Evolutionary conservation across 1,140 invertebrate species (phyloP), one percentile per base, ranked within the genome.

Genomic region (Pogonus chalceus): DNA sequence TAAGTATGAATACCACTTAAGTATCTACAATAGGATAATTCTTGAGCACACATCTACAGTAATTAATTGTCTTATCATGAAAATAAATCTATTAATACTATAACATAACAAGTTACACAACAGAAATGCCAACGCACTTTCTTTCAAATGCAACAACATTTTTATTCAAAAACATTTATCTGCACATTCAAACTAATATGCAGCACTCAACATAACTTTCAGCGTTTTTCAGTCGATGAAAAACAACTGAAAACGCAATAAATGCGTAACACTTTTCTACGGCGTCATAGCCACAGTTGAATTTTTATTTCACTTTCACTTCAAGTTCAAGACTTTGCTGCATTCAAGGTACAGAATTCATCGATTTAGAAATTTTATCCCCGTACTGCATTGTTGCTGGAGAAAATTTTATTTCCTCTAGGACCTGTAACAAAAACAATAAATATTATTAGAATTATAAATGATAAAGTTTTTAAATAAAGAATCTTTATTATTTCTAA

Each of bases 371-470:
- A 31, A 31, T 7, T 31, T 31, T 31, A 31, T 14, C 26, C 4
- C 26, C 26, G 14, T 14, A 31, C 26, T 4, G 14, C 14, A 31
- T 7, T 14, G 26, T 4, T 31, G 26, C 4, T 14, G 26, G 26
- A 7, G 26, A 31, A 31, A 46, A 46, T 46, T 46, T 46, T 9
- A 46, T 46, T 46, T 46, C 43, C 20, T 46, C 43, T 46, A 46
- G 7, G 14, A 46, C 43, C 43, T 46, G 43, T 46, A 46, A 46
- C 43, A 16, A 20, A 16, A 20, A 46, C 10, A 46, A 46, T 2
- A 46, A 10, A 46, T 2, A 46, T 46, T 14, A 18, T 46, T 46
- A 16, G n/a, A n/a, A n/a, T n/a, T n/a, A n/a, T n/a, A n/a, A n/a
- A n/a, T n/a, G n/a, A n/a, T n/a, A n/a, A n/a, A n/a, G n/a, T n/a